phyloP scores from a whole-genome alignment of 2,888 invertebrate genomes.

The Drosophila peninsularis region DNA sequence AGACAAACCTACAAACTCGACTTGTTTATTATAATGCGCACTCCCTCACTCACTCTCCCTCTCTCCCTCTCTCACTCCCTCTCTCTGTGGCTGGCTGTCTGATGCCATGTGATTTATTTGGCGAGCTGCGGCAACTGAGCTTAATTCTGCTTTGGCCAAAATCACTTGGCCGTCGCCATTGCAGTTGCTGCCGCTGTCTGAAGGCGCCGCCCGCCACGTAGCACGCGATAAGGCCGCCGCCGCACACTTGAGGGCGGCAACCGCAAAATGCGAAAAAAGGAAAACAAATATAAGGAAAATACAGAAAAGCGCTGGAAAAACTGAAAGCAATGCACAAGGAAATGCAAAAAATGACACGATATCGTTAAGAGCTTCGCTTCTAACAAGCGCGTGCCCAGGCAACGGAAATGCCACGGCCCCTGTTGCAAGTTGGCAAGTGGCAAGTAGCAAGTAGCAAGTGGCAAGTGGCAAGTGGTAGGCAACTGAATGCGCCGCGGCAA shows the following conservation, averaged over 20 bases:
- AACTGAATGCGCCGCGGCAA: constrained; percentile 37
- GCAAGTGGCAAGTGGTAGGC: constrained; percentile 12
- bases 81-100: constrained; percentile 12
- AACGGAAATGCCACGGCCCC: constrained; percentile 69
- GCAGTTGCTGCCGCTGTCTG: constrained; percentile 45
- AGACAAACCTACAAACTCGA: constrained; percentile 16
- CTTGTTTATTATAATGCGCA: constrained; percentile 43
- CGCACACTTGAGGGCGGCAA: constrained; percentile 63
- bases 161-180: constrained; percentile 42
- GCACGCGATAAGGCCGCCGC: constrained; percentile 73
- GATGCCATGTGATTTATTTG: constrained; percentile 67
- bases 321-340: constrained; percentile 72
- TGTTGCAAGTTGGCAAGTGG: constrained; percentile 12
- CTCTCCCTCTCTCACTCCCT: neutral
- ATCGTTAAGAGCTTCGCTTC: constrained; percentile 71
- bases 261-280: constrained; percentile 38
- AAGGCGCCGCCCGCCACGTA: constrained; percentile 67
- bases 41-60: neutral
- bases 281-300: constrained; percentile 16
- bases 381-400: constrained; percentile 75
- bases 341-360: constrained; percentile 80
- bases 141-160: constrained; percentile 59
- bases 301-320: constrained; percentile 27
- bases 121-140: constrained; percentile 47
- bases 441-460: constrained; percentile 11